phyloP scores from a whole-genome alignment of 1,140 invertebrate species.

The Drosophila simulans region DNA sequence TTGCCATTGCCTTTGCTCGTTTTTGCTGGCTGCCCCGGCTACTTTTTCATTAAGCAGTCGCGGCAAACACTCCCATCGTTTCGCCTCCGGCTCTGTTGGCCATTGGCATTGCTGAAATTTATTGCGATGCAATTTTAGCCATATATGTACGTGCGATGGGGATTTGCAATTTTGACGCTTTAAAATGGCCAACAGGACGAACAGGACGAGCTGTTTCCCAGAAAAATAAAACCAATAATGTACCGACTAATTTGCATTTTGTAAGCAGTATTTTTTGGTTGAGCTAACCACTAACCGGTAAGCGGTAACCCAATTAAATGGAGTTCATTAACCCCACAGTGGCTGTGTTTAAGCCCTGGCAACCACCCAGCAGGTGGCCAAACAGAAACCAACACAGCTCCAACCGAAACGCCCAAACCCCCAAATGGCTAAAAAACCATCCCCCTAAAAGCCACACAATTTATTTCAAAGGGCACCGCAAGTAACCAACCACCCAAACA shows the following conservation, averaged over 20 bases:
- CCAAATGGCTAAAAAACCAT: constrained; percentile 17
- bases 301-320: constrained; percentile 26
- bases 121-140: constrained; percentile 66
- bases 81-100: constrained; percentile 27
- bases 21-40: constrained; percentile 26
- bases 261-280: constrained; percentile 27
- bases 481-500: background rate
- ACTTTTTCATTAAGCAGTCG: constrained; percentile 50
- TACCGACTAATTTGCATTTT: constrained; percentile 42
- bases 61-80: constrained; percentile 37
- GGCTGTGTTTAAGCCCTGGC: constrained; percentile 25
- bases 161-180: constrained; percentile 67
- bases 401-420: background rate
- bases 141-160: constrained; percentile 63
- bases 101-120: constrained; percentile 47
- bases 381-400: constrained; percentile 35
- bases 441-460: constrained; percentile 49
- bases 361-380: constrained; percentile 52
- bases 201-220: constrained; percentile 3
- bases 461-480: constrained; percentile 56
- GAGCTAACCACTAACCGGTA: constrained; percentile 33
- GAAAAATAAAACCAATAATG: constrained; percentile 33
- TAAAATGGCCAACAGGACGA: constrained; percentile 24
- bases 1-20: constrained; percentile 36
- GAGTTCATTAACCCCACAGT: constrained; percentile 64